A percentile compares a stretch with the other conserved stretches of the same genome.
These are phyloP conservation scores for Macrosoma leucophasiata DNA, from an alignment of 2,888 invertebrate genomes.

Conservation along the genomic window DNA sequence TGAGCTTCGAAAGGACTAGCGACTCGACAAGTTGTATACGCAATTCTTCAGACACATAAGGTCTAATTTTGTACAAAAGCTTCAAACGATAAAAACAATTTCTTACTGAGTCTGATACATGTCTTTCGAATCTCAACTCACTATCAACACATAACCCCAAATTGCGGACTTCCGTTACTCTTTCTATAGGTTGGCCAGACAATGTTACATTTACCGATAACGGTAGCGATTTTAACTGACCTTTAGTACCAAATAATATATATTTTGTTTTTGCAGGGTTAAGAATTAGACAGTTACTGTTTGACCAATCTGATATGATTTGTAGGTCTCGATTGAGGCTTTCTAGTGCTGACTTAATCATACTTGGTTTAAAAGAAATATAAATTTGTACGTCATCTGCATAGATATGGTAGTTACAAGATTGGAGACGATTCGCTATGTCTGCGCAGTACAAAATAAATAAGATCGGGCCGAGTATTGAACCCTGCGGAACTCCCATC, in stretches of 20 bases:
- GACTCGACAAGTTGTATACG: not conserved
- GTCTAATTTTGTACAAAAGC: not conserved
- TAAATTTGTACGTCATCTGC: conserved; percentile 4
- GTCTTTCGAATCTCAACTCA: conserved; percentile 9
- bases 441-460: no score
- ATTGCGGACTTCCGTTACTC: conserved; percentile 11
- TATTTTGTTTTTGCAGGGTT: conserved; percentile 1
- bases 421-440: not conserved
- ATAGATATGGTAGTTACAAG: conserved; percentile 2
- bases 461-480: not conserved
- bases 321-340: not conserved
- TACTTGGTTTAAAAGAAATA: not conserved
- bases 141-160: conserved; percentile 13
- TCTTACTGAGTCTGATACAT: conserved; percentile 4
- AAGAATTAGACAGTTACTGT: not conserved
- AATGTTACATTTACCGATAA: not conserved
- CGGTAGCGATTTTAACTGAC: no score
- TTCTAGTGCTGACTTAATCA: not conserved
- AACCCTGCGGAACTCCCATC: not conserved
- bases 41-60: not conserved
- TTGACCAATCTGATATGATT: not conserved
- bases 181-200: not conserved
- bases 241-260: not conserved
- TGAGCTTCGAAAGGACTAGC: not conserved
- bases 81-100: conserved; percentile 5